These are phyloP conservation scores for Thamnophis elegans DNA, from an alignment of 2,797 vertebrate species.

Conservation along the genomic window DNA sequence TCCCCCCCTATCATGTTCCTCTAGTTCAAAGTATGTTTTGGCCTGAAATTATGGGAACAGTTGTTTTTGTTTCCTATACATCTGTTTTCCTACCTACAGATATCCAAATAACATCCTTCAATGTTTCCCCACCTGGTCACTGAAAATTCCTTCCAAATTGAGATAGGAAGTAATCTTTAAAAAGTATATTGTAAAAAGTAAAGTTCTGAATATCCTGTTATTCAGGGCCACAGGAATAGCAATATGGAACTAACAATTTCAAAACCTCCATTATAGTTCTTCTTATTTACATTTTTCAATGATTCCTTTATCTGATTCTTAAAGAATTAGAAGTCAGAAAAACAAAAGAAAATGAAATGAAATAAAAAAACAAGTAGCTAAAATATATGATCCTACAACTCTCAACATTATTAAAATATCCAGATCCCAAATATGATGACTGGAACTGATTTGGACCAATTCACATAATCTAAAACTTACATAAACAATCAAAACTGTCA, in stretches of 20 bases:
- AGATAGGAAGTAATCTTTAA: background rate
- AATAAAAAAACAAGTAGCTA: background rate
- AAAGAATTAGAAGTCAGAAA: slow-evolving; percentile 34
- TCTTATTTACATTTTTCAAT: slow-evolving; percentile 31
- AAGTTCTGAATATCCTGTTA: slow-evolving; percentile 5
- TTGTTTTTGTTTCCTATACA: background rate
- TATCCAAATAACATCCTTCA: background rate
- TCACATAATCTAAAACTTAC: background rate
- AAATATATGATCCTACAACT: slow-evolving; percentile 3
- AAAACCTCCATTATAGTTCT: slow-evolving; percentile 36
- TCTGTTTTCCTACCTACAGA: background rate
- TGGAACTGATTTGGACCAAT: slow-evolving; percentile 3
- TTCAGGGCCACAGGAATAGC: slow-evolving; percentile 10
- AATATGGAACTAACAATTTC: slow-evolving; percentile 18
- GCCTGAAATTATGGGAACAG: background rate
- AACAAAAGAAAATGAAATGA: background rate
- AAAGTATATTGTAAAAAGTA: slow-evolving; percentile 2
- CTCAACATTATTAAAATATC: slow-evolving; percentile 16
- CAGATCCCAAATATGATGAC: slow-evolving; percentile 21
- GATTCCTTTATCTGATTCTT: slow-evolving; percentile 20
- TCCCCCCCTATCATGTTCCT: background rate
- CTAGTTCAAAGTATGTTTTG: background rate
- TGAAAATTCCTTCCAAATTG: background rate
- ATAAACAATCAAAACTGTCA: background rate
- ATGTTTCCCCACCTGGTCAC: background rate